Base-by-base conservation (phyloP, 2,888 invertebrate genomes). In the Pocota personata region DNA sequence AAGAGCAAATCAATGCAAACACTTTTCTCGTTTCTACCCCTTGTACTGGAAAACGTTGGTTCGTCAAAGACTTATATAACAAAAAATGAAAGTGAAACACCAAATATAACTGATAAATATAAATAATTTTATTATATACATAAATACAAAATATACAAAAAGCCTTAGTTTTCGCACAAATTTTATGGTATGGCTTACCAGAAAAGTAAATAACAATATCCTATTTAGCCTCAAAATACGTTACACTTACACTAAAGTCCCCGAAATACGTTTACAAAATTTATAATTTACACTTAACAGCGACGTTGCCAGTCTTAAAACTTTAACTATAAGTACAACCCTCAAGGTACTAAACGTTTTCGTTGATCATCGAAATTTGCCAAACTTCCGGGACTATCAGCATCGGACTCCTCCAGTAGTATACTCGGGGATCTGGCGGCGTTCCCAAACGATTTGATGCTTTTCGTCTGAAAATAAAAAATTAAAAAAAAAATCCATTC, bases 341-440 rank as follows among this genome's bases (percentile, higher is more conserved):
- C 88, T 89, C 89, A 92, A 78, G 91, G 88, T 67, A 91, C 91
- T 89, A 91, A 89, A 84, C 90, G 89, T 79, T 89, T 87, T 89
- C 90, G 88, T 82, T 90, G 90, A 90, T 91, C 90, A 89, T 91
- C 86, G 88, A 88, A 89, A 88, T 89, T 75, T 90, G 90, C 89
- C 78, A 89, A 83, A 87, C 88, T 64, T 86, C 88, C 46, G 88
- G 88, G 21, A 89, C 89, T 78, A 88, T 90, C 88, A 88, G 58
- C 64, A 69, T 89, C 87, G 88, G 88, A 73, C 87, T 88, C 55
- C 77, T 89, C 88, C 76, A 84, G n/a, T 57, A 83, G 24, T 71
- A 82, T 37, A 83, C 82, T 52, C 57, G 83, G 12, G 35, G 83
- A 57, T 79, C 71, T 32, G 14, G 24, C 46, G 64, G 27, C 12